phyloP scores from a whole-genome alignment of 2,113 vertebrate genomes.

The Hippocampus abdominalis region DNA sequence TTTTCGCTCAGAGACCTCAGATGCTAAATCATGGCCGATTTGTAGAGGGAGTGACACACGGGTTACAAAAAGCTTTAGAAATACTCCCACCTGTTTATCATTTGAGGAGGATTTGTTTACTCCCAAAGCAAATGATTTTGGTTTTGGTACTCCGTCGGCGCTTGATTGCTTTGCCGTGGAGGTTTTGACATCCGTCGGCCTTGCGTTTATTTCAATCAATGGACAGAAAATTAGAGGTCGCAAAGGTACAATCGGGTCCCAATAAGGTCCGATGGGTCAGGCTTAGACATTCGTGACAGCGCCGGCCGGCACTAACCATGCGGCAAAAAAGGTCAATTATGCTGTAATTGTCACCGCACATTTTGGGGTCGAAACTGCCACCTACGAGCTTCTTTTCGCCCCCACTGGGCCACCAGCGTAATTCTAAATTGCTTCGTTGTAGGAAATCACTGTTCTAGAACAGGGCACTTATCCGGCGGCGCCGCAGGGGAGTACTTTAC shows the following conservation, averaged over 20 bases:
- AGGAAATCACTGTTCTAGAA: constrained; percentile 53
- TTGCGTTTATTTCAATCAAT: not conserved
- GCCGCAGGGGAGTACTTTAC: constrained; percentile 49
- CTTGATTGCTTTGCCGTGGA: not conserved
- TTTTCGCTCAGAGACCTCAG: not conserved
- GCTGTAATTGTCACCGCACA: constrained; percentile 15
- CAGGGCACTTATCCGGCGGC: constrained; percentile 38
- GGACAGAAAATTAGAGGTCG: not conserved
- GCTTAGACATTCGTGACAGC: not conserved
- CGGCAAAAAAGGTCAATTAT: not conserved
- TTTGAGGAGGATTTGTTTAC: not conserved
- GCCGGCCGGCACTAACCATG: not conserved
- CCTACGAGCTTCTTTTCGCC: constrained; percentile 16
- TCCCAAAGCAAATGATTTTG: not conserved
- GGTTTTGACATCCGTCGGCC: not conserved
- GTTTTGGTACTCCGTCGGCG: not conserved
- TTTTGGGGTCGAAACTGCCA: constrained; percentile 11
- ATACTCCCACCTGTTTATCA: not conserved
- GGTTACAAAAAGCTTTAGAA: not conserved
- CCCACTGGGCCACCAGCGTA: constrained; percentile 11
- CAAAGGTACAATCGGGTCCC: not conserved
- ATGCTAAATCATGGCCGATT: not conserved
- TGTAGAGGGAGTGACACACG: not conserved
- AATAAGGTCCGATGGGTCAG: not conserved
- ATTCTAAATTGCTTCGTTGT: constrained; percentile 50